Conservation (phyloP, 2,888 invertebrate genomes). For the Glaucopsyche alexis region DNA sequence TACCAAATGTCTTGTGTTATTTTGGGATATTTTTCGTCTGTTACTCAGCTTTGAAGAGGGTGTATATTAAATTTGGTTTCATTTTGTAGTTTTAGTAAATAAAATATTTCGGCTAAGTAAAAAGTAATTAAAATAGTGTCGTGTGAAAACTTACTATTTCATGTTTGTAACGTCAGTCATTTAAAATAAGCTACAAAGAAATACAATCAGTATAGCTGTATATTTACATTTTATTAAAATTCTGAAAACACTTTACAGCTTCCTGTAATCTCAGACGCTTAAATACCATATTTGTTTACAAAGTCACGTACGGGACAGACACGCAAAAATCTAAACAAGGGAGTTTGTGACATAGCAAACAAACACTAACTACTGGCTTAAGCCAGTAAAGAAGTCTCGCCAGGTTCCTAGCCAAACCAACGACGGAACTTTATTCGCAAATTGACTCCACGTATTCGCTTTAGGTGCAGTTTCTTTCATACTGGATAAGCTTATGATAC, state of each 20-base stretch:
- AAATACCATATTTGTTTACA: slow-evolving; percentile 39
- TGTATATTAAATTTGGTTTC: slow-evolving; percentile 17
- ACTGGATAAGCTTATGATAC: slow-evolving; percentile 52
- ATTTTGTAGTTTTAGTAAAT: not conserved
- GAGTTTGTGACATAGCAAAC: slow-evolving; percentile 46
- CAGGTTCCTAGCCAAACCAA: slow-evolving; percentile 54
- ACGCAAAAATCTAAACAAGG: slow-evolving; percentile 40
- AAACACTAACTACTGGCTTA: slow-evolving; percentile 52
- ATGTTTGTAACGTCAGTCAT: too few species aligned
- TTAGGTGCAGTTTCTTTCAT: slow-evolving; percentile 77
- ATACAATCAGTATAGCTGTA: not conserved
- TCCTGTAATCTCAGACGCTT: slow-evolving; percentile 24
- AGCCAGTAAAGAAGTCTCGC: slow-evolving; percentile 53
- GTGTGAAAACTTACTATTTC: too few species aligned
- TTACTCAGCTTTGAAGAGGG: slow-evolving; percentile 9
- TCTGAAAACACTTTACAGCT: slow-evolving; percentile 15
- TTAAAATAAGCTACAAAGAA: not conserved
- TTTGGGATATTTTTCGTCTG: slow-evolving; percentile 30
- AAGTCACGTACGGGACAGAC: slow-evolving; percentile 38
- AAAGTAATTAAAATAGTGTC: not conserved
- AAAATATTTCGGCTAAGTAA: not conserved
- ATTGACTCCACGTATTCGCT: slow-evolving; percentile 79
- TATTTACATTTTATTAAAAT: slow-evolving; percentile 9
- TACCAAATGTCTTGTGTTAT: slow-evolving; percentile 19
- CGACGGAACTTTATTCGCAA: slow-evolving; percentile 75